Evolutionary conservation across 2,113 vertebrate genomes (phyloP).

Genomic region (Gila orcuttii): DNA sequence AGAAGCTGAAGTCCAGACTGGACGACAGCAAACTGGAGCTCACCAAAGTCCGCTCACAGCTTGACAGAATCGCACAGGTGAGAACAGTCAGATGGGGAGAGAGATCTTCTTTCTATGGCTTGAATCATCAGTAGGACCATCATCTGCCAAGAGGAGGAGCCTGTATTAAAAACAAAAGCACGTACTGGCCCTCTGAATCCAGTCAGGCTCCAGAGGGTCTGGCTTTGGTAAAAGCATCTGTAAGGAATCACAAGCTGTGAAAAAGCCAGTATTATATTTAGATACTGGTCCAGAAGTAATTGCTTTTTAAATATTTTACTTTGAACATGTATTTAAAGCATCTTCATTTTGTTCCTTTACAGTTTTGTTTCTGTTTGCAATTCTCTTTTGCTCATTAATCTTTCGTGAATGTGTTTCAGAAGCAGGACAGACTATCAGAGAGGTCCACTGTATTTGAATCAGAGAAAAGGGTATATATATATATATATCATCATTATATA

Average conservation of each 20-base stretch:
- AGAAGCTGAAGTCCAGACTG: constrained; percentile 90
- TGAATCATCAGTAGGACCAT: not conserved
- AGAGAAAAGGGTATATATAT: constrained; percentile 85
- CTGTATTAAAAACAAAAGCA: constrained; percentile 21
- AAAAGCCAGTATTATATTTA: not conserved
- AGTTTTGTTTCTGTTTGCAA: not conserved
- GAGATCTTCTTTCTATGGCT: not conserved
- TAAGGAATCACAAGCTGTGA: constrained; percentile 1
- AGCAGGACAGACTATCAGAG: constrained; percentile 89
- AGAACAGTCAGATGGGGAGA: not conserved
- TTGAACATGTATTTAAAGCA: not conserved
- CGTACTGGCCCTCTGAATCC: not conserved
- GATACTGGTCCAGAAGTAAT: not conserved
- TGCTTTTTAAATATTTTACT: not conserved
- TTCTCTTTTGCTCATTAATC: constrained; percentile 18
- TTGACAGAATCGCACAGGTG: constrained; percentile 92
- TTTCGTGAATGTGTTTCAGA: constrained; percentile 75
- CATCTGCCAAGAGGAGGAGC: not conserved
- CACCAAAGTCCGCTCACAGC: constrained; percentile 83
- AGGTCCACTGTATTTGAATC: constrained; percentile 86
- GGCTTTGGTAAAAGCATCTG: not conserved
- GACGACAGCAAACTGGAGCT: constrained; percentile 91
- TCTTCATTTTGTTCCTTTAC: not conserved
- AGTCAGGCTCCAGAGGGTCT: not conserved
- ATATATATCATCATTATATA: constrained; percentile 11